A percentile compares a stretch with the other conserved stretches of the same genome.
phyloP scores from a whole-genome alignment of 2,797 vertebrate species.

The Macroramphosus scolopax region DNA sequence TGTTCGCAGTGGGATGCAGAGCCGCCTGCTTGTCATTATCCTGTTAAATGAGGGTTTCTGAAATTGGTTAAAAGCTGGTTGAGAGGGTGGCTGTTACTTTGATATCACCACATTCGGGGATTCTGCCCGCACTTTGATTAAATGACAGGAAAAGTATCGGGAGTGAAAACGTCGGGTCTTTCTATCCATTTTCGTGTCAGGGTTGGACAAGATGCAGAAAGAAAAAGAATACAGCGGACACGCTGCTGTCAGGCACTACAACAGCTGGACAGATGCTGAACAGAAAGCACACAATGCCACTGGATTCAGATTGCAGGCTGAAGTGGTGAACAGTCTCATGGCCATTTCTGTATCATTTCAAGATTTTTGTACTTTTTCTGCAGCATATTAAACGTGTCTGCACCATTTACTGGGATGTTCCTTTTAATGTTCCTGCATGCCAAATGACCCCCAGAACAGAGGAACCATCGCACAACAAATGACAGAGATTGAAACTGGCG shows the following conservation, averaged over 20 bases:
- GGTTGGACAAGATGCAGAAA: conserved; percentile 24
- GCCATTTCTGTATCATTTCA: conserved; percentile 26
- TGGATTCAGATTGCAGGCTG: conserved; percentile 1
- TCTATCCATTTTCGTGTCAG: conserved; percentile 27
- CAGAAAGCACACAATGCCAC: conserved; percentile 13
- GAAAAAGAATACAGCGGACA: conserved; percentile 14
- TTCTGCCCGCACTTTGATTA: conserved; percentile 28
- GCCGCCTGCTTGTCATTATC: conserved; percentile 26
- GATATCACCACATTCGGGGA: conserved; percentile 23
- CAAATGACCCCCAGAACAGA: conserved; percentile 61
- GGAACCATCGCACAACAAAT: conserved; percentile 52
- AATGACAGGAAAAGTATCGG: conserved; percentile 55
- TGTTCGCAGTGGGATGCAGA: conserved; percentile 26
- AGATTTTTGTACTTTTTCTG: conserved; percentile 17
- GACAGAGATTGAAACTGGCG: conserved; percentile 69
- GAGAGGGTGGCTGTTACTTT: conserved; percentile 34
- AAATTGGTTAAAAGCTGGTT: conserved; percentile 53
- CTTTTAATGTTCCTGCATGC: conserved; percentile 41
- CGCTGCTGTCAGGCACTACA: conserved; percentile 32
- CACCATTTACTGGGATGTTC: conserved; percentile 37
- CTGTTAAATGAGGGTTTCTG: conserved; percentile 19
- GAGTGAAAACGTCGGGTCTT: conserved; percentile 45
- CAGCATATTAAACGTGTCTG: conserved; percentile 19
- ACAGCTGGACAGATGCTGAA: conserved; percentile 24
- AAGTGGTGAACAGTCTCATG: conserved; percentile 21